Evolutionary conservation across 1,140 invertebrate genomes (phyloP).

Genomic region (Cotesia typhae): DNA sequence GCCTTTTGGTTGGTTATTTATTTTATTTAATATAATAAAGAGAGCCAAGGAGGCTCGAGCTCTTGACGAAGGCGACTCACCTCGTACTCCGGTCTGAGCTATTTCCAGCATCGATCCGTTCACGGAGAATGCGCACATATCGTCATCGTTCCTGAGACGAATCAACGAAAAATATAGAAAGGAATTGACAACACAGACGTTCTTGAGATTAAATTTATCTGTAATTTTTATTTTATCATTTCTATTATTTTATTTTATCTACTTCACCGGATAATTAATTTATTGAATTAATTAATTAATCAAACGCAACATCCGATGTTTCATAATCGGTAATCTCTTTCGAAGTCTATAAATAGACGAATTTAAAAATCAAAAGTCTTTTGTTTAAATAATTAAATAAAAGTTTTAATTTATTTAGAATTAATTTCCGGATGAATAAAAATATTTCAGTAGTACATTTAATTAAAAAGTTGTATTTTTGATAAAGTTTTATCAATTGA

Average conservation of each 20-base stretch:
- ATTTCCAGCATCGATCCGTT: conserved; percentile 59
- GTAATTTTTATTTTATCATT: not conserved
- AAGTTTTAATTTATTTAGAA: no score
- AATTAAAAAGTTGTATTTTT: not conserved
- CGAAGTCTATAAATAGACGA: conserved; percentile 25
- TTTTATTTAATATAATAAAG: conserved; percentile 35
- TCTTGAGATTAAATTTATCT: not conserved
- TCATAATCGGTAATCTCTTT: conserved; percentile 16
- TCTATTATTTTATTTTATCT: no score
- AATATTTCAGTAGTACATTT: no score
- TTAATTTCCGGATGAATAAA: not conserved
- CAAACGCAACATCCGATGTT: no score
- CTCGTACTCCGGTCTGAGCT: conserved; percentile 58
- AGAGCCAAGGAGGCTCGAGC: conserved; percentile 56
- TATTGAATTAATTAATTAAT: not conserved
- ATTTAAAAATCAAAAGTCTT: not conserved
- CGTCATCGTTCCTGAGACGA: conserved; percentile 23
- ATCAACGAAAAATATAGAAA: conserved; percentile 18
- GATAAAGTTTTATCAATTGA: no score
- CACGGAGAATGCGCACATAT: conserved; percentile 55
- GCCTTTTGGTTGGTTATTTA: not conserved
- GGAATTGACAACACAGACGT: conserved; percentile 9
- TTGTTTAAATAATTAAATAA: no score
- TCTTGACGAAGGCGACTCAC: conserved; percentile 62
- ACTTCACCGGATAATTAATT: conserved; percentile 5